Conservation (phyloP, 23 tunicate genomes). For the Pegea sp. region DNA sequence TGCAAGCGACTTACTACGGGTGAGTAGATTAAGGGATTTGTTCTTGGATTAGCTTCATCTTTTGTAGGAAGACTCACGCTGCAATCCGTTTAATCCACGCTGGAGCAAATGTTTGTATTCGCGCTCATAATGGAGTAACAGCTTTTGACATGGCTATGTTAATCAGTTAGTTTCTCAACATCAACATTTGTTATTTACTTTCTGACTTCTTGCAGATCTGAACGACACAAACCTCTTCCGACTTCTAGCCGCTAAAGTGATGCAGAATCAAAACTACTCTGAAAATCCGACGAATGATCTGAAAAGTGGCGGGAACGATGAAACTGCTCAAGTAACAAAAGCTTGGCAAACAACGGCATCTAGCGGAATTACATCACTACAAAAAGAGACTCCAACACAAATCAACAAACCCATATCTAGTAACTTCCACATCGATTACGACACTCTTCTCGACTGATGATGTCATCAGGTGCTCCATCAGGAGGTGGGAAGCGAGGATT, state of each 20-base stretch:
- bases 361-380: conserved; percentile 3
- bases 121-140: conserved; percentile 74
- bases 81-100: conserved; percentile 29
- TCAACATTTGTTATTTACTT: not conserved
- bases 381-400: conserved; percentile 4
- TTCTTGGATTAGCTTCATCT: too few relatives aligned
- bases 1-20: conserved; percentile 99
- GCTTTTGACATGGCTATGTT: conserved; percentile 98
- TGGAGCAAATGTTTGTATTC: conserved; percentile 65
- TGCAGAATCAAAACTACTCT: conserved; percentile 7
- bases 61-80: conserved; percentile 41
- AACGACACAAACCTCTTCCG: conserved; percentile 66
- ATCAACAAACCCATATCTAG: not conserved
- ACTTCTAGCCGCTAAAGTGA: conserved; percentile 52
- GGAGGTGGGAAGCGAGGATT: conserved; percentile 12
- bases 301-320: conserved; percentile 2
- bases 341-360: conserved; percentile 20
- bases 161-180: conserved; percentile 27
- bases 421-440: not conserved
- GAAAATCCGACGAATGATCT: not conserved
- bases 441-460: not conserved
- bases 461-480: not conserved
- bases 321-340: conserved; percentile 20
- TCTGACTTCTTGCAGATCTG: conserved; percentile 9
- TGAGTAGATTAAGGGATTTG: conserved; percentile 1